Evolutionary conservation across 2,888 invertebrate genomes (phyloP), one percentile per base, ranked within the genome.

Genomic region (Steinernema hermaphroditum): DNA sequence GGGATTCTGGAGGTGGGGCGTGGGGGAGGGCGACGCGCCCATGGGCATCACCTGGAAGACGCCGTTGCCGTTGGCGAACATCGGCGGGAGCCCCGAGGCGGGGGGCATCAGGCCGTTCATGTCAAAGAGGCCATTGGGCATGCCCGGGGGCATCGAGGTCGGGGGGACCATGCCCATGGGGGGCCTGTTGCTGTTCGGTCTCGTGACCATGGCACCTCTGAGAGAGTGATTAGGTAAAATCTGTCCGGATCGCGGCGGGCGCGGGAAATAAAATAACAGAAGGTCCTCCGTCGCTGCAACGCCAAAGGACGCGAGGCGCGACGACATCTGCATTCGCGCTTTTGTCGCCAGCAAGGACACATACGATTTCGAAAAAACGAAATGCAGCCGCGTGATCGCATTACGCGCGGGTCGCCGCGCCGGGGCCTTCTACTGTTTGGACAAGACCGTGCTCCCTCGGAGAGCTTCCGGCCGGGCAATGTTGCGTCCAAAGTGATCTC

Each of bases 181-280:
- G 32, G 32, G 62, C 16, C 32, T 62, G 62, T 32, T 34, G 50
- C 4, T 16, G 16, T 46, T n/a, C 22, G n/a, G 46, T 19, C 32
- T 62, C 27, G 62, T 62, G 62, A 62, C 62, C 62, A 62, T 62
- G 19, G 32, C 62, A 32, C 8, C 46, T 46, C 46, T 46, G 46
- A 46, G 46, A n/a, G n/a, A n/a, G n/a, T n/a, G n/a, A n/a, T n/a
- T n/a, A n/a, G n/a, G n/a, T n/a, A n/a, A n/a, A n/a, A n/a, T n/a
- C n/a, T n/a, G n/a, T n/a, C n/a, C n/a, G 32, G 12, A 9, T 62
- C 62, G 62, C 22, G 34, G 34, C 22, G 54, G 16, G 12, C 32
- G 62, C 62, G 62, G 62, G 62, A 62, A 62, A 62, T 62, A 62
- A 62, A 62, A 62, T 62, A 62, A 62, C 62, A 62, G 62, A 62